Evolutionary conservation across 1,140 invertebrate genomes (phyloP).

Genomic region (Bombus balteatus): DNA sequence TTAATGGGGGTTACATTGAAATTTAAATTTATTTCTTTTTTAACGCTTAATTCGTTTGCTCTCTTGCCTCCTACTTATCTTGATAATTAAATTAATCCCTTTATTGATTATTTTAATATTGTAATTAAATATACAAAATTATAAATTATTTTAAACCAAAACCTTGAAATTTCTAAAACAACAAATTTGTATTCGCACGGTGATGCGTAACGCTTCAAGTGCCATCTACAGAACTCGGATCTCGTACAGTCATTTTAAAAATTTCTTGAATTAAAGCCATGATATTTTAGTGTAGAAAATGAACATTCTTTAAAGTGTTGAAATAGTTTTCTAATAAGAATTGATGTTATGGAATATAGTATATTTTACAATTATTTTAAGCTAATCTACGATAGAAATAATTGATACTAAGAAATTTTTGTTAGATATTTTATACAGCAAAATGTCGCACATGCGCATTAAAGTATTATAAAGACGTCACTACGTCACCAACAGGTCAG

Average conservation of each 20-base stretch:
- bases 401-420: background rate
- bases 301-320: background rate
- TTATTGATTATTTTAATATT: background rate
- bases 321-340: background rate
- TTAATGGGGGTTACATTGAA: background rate
- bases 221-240: background rate
- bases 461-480: slow-evolving; percentile 12
- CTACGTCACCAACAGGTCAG: slow-evolving; percentile 42
- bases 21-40: background rate
- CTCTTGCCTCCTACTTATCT: background rate
- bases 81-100: background rate
- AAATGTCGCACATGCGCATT: background rate
- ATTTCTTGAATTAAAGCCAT: background rate
- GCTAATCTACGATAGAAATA: no score
- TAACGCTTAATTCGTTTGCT: background rate
- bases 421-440: background rate
- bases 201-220: background rate
- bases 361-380: background rate
- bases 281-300: background rate
- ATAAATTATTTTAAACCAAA: background rate
- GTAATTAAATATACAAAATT: background rate
- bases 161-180: background rate
- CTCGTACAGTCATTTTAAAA: slow-evolving; percentile 5
- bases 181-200: background rate
- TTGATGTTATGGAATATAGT: no score